These are phyloP conservation scores for Euglossa dilemma DNA, from an alignment of 1,140 invertebrate genomes.

Conservation along the genomic window DNA sequence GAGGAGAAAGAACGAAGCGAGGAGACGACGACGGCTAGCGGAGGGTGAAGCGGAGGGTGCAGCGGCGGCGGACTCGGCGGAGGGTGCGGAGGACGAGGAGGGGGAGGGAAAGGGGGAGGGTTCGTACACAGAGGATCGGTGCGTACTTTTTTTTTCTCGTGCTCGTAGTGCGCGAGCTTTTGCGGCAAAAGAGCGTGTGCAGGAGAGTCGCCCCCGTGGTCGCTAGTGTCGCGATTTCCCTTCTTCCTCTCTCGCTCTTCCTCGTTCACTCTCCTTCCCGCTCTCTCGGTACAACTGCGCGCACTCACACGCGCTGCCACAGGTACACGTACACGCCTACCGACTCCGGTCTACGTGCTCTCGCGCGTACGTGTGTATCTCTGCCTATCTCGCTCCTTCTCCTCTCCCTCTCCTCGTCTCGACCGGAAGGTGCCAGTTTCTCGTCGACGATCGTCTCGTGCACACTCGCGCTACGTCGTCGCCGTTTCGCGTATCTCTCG, in stretches of 20 bases:
- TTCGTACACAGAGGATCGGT: slow-evolving; percentile 41
- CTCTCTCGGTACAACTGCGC: slow-evolving; percentile 9
- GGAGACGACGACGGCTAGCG: background rate
- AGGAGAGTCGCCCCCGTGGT: slow-evolving; percentile 53
- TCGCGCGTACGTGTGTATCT: slow-evolving; percentile 38
- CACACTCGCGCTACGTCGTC: slow-evolving; percentile 52
- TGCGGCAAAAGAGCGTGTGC: slow-evolving; percentile 57
- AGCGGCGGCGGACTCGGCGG: background rate
- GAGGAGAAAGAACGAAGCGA: background rate
- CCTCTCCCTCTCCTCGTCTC: slow-evolving; percentile 61
- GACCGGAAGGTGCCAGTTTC: slow-evolving; percentile 80
- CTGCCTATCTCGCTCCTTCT: slow-evolving; percentile 47
- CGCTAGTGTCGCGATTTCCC: slow-evolving; percentile 65
- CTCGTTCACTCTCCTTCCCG: slow-evolving; percentile 54
- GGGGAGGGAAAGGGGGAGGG: background rate
- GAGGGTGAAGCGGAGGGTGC: background rate
- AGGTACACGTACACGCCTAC: background rate
- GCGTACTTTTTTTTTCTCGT: slow-evolving; percentile 56
- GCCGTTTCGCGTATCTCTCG: slow-evolving; percentile 17
- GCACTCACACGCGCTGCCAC: slow-evolving; percentile 4
- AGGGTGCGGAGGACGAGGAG: no score
- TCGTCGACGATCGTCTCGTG: slow-evolving; percentile 74
- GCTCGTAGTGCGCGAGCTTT: slow-evolving; percentile 51
- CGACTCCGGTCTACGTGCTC: slow-evolving; percentile 24
- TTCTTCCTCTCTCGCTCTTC: slow-evolving; percentile 49